Conservation (phyloP, 1,140 invertebrate species). For the Heliconius eleuchia region DNA sequence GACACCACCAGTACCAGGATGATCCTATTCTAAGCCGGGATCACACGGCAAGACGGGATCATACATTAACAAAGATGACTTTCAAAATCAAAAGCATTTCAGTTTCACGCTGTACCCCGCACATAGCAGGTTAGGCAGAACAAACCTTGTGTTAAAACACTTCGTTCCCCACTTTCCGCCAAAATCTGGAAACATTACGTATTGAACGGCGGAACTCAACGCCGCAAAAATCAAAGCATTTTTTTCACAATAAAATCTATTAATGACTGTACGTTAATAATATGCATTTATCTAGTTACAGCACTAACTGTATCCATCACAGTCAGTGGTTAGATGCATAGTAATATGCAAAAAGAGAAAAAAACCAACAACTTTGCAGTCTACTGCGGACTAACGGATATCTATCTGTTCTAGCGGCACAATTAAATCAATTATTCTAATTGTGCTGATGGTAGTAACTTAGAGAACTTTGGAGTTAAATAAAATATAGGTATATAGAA, state of each 20-base stretch:
- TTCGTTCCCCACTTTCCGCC: too few species aligned
- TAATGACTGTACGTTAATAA: background rate
- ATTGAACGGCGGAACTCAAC: too few species aligned
- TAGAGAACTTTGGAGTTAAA: too few species aligned
- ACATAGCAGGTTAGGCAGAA: too few species aligned
- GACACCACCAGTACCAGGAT: too few species aligned
- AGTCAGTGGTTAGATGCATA: conserved; percentile 29
- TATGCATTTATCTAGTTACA: background rate
- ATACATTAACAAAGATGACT: too few species aligned
- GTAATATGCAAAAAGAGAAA: conserved; percentile 29
- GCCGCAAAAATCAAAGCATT: background rate
- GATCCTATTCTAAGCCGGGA: too few species aligned
- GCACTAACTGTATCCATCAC: conserved; percentile 24
- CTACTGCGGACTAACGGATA: conserved; percentile 20
- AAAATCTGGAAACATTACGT: too few species aligned
- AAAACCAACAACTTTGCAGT: conserved; percentile 24
- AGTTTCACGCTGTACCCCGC: too few species aligned
- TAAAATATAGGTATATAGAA: background rate
- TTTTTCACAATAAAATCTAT: background rate
- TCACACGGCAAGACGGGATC: too few species aligned
- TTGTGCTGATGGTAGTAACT: background rate
- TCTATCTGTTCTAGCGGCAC: background rate
- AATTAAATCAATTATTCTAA: conserved; percentile 1
- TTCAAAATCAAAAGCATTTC: too few species aligned
- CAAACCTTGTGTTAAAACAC: too few species aligned